phyloP scores from a whole-genome alignment of 2,113 vertebrate species.

The Toxotes chatareus region DNA sequence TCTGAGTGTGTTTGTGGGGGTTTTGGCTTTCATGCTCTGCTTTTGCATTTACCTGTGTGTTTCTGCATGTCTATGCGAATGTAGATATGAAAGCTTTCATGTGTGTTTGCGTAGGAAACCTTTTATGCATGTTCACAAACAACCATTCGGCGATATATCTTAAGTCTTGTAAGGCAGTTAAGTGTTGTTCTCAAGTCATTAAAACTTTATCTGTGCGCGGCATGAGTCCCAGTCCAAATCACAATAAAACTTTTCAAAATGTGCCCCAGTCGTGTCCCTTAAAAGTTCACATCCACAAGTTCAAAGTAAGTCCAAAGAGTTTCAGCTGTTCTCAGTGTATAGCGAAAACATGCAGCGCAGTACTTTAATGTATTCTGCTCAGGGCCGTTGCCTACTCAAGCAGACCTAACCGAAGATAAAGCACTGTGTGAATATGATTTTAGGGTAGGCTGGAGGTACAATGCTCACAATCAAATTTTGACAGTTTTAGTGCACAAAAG shows the following conservation, averaged over 20 bases:
- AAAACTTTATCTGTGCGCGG: slow-evolving; percentile 46
- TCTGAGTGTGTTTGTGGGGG: slow-evolving; percentile 33
- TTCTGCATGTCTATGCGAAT: slow-evolving; percentile 30
- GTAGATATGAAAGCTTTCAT: slow-evolving; percentile 53
- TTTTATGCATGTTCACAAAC: slow-evolving; percentile 36
- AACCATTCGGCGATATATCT: slow-evolving; percentile 27
- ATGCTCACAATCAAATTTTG: slow-evolving; percentile 61
- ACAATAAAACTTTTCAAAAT: slow-evolving; percentile 35
- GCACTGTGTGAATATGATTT: slow-evolving; percentile 57
- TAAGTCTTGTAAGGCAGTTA: not conserved
- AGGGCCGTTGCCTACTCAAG: slow-evolving; percentile 52
- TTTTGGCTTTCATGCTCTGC: slow-evolving; percentile 53
- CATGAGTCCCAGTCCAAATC: slow-evolving; percentile 18
- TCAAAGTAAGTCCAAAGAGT: slow-evolving; percentile 56
- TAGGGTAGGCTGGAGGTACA: slow-evolving; percentile 63
- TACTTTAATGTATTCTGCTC: slow-evolving; percentile 63
- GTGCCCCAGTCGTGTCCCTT: slow-evolving; percentile 20
- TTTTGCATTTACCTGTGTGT: slow-evolving; percentile 56
- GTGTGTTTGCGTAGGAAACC: slow-evolving; percentile 38
- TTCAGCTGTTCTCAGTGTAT: slow-evolving; percentile 20
- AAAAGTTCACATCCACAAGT: slow-evolving; percentile 42
- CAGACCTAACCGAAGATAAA: slow-evolving; percentile 66
- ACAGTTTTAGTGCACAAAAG: slow-evolving; percentile 68
- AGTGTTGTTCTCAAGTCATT: slow-evolving; percentile 48
- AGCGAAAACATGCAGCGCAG: slow-evolving; percentile 41